phyloP scores from a whole-genome alignment of 1,140 invertebrate species.

The Platyscapa corneri region DNA sequence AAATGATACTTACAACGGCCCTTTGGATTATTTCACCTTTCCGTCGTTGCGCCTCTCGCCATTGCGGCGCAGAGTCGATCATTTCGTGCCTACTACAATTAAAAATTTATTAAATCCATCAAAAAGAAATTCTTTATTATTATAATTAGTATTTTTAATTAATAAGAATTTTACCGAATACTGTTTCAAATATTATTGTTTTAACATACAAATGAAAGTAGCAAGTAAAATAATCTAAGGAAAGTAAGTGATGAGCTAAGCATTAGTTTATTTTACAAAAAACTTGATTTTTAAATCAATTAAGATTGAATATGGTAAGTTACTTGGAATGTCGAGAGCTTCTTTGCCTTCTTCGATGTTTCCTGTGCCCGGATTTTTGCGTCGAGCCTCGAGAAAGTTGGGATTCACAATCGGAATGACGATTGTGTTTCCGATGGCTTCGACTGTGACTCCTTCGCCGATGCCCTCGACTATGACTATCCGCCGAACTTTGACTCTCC shows the following conservation, averaged over 20 bases:
- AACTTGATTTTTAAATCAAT: no score
- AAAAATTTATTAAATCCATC: constrained; percentile 25
- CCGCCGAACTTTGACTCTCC: constrained; percentile 87
- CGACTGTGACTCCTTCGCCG: constrained; percentile 74
- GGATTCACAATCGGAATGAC: constrained; percentile 91
- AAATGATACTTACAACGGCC: constrained; percentile 67
- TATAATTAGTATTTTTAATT: neutral
- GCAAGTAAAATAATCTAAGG: no score
- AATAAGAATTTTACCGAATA: neutral
- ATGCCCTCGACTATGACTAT: constrained; percentile 72
- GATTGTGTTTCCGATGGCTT: constrained; percentile 85
- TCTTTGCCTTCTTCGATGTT: constrained; percentile 81
- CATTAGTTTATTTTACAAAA: no score
- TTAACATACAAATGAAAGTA: no score
- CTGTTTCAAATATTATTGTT: no score
- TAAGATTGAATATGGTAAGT: neutral
- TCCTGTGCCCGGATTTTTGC: constrained; percentile 80
- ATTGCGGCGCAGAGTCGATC: constrained; percentile 90
- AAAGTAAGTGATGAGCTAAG: no score
- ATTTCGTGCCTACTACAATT: constrained; percentile 77
- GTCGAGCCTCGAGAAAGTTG: constrained; percentile 88
- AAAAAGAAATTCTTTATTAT: no score
- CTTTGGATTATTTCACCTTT: constrained; percentile 78
- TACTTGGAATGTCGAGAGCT: constrained; percentile 70
- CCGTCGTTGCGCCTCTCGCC: constrained; percentile 88